Percentiles rank a stretch among this genome's conserved stretches.
phyloP scores from a whole-genome alignment of 2,888 invertebrate species.

The Chelonus formosanus region DNA sequence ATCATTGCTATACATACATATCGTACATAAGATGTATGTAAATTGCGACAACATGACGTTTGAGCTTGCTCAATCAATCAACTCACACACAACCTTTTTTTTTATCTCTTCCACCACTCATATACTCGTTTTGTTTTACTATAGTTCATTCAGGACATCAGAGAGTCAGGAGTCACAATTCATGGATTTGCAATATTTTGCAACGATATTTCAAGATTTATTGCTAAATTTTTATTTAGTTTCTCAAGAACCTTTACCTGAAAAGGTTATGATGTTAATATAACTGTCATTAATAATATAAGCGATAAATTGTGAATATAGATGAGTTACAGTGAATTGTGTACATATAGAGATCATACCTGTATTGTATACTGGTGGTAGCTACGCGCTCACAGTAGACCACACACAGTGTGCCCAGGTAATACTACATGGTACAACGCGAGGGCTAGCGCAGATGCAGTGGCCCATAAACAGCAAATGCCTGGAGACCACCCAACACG shows the following conservation, averaged over 20 bases:
- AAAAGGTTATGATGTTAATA: slow-evolving; percentile 48
- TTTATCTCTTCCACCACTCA: not conserved
- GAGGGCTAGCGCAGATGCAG: slow-evolving; percentile 57
- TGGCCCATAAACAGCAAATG: slow-evolving; percentile 62
- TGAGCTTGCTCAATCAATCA: slow-evolving; percentile 7
- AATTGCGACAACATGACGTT: not conserved
- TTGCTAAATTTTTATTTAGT: too few species aligned
- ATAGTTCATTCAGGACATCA: not conserved
- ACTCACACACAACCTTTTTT: slow-evolving; percentile 3
- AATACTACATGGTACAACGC: slow-evolving; percentile 42
- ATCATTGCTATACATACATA: not conserved
- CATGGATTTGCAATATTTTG: too few species aligned
- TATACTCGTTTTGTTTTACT: not conserved
- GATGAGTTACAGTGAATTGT: slow-evolving; percentile 29
- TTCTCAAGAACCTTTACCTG: not conserved
- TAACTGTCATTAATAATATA: slow-evolving; percentile 51
- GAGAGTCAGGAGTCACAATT: too few species aligned
- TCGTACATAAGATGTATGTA: slow-evolving; percentile 2
- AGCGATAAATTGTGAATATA: slow-evolving; percentile 11
- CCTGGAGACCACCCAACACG: slow-evolving; percentile 61
- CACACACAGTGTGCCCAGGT: slow-evolving; percentile 44
- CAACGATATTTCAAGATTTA: too few species aligned
- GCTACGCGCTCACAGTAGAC: slow-evolving; percentile 19
- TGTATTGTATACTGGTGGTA: slow-evolving; percentile 40
- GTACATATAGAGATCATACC: slow-evolving; percentile 11